Percentiles rank a stretch among this genome's conserved stretches.
These are phyloP conservation scores for Sarcoramphus papa DNA, from an alignment of 2,797 vertebrate species.

Conservation along the genomic window DNA sequence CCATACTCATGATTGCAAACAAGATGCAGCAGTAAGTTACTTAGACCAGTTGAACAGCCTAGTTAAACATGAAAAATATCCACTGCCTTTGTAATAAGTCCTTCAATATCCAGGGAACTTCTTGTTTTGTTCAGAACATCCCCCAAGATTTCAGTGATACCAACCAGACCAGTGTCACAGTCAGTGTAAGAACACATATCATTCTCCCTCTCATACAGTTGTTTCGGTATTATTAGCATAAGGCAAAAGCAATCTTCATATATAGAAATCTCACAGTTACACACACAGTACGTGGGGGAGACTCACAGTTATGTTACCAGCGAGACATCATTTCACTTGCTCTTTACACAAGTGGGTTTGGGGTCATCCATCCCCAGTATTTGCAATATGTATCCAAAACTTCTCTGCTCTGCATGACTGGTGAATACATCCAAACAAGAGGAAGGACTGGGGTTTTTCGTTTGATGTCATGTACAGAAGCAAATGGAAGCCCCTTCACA, in stretches of 20 bases:
- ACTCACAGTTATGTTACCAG: background rate
- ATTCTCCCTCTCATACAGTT: background rate
- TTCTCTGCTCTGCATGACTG: background rate
- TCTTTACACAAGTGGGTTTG: background rate
- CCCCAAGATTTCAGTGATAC: background rate
- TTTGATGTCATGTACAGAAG: background rate
- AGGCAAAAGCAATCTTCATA: background rate
- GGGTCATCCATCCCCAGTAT: background rate
- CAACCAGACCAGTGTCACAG: background rate
- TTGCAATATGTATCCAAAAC: background rate
- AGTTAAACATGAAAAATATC: background rate
- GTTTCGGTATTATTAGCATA: background rate
- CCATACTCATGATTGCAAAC: background rate
- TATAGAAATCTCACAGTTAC: background rate
- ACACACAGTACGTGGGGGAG: accelerated
- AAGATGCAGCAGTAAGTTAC: background rate
- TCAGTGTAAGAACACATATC: background rate
- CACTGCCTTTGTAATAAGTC: background rate
- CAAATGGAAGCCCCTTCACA: background rate
- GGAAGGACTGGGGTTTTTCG: background rate
- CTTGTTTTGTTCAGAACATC: background rate
- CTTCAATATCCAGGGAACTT: background rate
- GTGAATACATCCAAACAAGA: background rate
- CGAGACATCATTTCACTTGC: background rate
- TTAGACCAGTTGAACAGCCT: background rate